Percentiles rank a stretch among this genome's conserved stretches.
phyloP scores from a whole-genome alignment of 2,888 invertebrate genomes.

The Melanophora roralis region DNA sequence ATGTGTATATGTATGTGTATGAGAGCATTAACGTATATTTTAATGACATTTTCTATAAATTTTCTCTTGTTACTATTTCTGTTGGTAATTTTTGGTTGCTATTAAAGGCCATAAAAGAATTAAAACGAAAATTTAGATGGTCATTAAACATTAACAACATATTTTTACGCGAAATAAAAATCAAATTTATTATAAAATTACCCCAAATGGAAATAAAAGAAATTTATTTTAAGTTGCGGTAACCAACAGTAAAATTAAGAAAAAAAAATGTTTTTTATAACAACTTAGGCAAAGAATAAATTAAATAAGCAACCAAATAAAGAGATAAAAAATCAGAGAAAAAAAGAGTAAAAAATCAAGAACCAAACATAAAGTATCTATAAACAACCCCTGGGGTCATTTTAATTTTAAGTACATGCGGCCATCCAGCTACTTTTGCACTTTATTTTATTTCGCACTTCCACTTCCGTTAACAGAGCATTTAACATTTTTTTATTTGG shows the following conservation, averaged over 20 bases:
- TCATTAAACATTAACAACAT: constrained; percentile 59
- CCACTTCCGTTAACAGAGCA: constrained; percentile 59
- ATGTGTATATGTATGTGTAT: not conserved
- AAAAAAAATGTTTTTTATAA: not conserved
- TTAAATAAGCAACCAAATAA: constrained; percentile 41
- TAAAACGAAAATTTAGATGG: constrained; percentile 61
- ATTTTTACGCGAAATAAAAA: constrained; percentile 58
- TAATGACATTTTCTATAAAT: constrained; percentile 37
- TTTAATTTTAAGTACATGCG: constrained; percentile 51
- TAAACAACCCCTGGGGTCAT: constrained; percentile 58
- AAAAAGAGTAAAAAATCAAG: constrained; percentile 46
- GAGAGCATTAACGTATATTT: not conserved
- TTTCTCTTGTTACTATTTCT: constrained; percentile 16
- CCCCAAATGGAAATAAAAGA: constrained; percentile 40
- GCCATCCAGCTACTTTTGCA: not conserved
- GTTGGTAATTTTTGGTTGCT: constrained; percentile 52
- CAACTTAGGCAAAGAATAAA: constrained; percentile 1
- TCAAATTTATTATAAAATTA: constrained; percentile 57
- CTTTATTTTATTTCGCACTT: constrained; percentile 45
- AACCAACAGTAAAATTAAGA: constrained; percentile 4
- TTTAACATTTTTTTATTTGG: too few relatives aligned
- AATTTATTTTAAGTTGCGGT: constrained; percentile 55
- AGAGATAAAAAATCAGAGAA: constrained; percentile 4
- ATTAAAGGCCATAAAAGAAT: constrained; percentile 58
- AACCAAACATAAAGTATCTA: constrained; percentile 54